Base-by-base conservation (phyloP, 2,797 vertebrate species). In the Dicrostonyx torquatus region DNA sequence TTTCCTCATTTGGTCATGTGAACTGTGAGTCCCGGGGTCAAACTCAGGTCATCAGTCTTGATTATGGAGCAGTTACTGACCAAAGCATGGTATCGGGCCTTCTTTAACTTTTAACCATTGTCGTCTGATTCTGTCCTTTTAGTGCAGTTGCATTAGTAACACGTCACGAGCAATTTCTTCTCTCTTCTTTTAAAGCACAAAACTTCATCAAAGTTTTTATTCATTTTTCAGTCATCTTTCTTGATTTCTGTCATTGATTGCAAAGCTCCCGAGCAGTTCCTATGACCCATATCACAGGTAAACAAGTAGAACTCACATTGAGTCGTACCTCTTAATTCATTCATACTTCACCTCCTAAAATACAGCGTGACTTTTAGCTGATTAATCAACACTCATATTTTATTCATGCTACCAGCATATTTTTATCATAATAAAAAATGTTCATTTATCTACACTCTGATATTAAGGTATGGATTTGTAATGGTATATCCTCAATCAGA, bases 321-420 rank as follows among this genome's bases (percentile, higher is more conserved):
- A 93, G 64, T 70, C 78, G 45, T 45, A 79, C 48, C 70, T 83
- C 29, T 43, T 93, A 64, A 91, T 91, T 86, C 93, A 91, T 58
- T 96, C 62, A 5, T 60, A 62, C 95, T 94, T 96, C 18, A 73
- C 84, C 83, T 91, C 87, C 48, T 77, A 53, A 80, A 85, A 89
- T 55, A 64, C 78, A 89, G 18, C n/a, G 15, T 79, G 58, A 86
- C 40, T 96, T 95, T 84, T 83, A 70, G 70, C 76, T 97, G 95
- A 97, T 93, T 97, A 93, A 95, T 96, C 93, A 96, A 89, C 43
- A 84, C 64, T 96, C 92, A 96, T 94, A 94, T 97, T 97, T 97
- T 97, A 97, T 97, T 97, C 93, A 96, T 96, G 85, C 37, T 87
- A 90, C 96, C 83, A 92, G 43, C 78, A 83, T 92, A 93, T 78